Evolutionary conservation across 2,797 vertebrate genomes (phyloP), one percentile per base, ranked within the genome.

Genomic region (Gymnothorax reevesii): DNA sequence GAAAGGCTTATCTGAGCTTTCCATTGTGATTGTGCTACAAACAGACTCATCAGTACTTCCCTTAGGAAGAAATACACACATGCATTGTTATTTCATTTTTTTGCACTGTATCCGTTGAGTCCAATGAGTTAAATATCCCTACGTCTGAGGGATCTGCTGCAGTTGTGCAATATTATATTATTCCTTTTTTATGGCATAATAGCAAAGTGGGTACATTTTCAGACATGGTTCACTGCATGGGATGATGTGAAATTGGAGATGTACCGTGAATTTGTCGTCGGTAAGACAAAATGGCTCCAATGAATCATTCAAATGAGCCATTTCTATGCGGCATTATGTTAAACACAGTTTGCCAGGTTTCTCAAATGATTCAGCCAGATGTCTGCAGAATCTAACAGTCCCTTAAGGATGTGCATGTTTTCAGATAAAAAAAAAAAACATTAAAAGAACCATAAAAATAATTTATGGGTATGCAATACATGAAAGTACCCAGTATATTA

Each of bases 161-260:
- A 22, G 42, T 54, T 7, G 15, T 22, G 10, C 15, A 15, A n/a
- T 7, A 79, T 79, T 52, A 49, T 17, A 75, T 49, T 42, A 2
- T 75, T 13, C 7, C 22, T 66, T 69, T 33, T 71, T 71, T 71
- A 71, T 71, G 69, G 25, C 25, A 27, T 27, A 12, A 71, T 71
- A 71, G 73, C 27, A 75, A 17, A 75, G 33, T 17, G 73, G 73
- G 73, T 75, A 42, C 73, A 75, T 49, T 75, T 75, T 71, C 69
- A 71, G 69, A 27, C 69, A 71, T 27, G 69, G 69, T 13, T 33
- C 73, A 17, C 73, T 17, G 73, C 73, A 75, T 75, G 27, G 17
- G 15, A 42, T 75, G 13, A 75, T 75, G 27, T 15, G 33, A 75
- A 75, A 42, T 42, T 75, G 73, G 33, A 49, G 27, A 75, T 75